These are phyloP conservation scores for Desmophyllum pertusum DNA, from an alignment of 92 coral and sea anemone species.

Conservation along the genomic window DNA sequence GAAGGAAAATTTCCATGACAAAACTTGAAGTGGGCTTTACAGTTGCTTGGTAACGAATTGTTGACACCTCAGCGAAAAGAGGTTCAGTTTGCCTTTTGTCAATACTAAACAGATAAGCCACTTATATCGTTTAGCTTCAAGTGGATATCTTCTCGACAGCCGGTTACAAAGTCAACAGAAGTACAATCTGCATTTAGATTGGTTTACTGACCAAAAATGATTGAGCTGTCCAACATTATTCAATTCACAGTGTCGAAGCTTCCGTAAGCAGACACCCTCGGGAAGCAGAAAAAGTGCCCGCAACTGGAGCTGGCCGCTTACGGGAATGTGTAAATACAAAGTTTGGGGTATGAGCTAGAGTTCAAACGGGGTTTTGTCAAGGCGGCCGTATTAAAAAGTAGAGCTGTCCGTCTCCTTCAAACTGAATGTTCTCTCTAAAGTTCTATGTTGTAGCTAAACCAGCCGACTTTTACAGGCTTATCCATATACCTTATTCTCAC, in stretches of 20 bases:
- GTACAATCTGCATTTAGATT: neutral
- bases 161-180: conserved; percentile 6
- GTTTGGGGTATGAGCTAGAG: no score
- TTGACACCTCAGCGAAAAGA: conserved; percentile 15
- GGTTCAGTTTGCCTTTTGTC: neutral
- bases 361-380: no score
- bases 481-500: no score
- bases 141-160: neutral
- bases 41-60: conserved; percentile 30
- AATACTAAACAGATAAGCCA: neutral
- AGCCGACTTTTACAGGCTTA: no score
- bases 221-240: neutral
- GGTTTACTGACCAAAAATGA: neutral
- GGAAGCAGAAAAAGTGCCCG: no score
- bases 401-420: no score
- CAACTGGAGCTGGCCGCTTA: no score
- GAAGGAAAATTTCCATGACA: conserved; percentile 38
- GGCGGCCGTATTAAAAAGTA: no score
- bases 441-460: no score
- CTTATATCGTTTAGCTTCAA: neutral
- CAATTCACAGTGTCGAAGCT: neutral
- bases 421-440: no score
- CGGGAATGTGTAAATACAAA: no score
- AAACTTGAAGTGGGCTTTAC: neutral
- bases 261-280: no score